phyloP scores from a whole-genome alignment of 1,140 invertebrate genomes.

The Antheraea mylitta region DNA sequence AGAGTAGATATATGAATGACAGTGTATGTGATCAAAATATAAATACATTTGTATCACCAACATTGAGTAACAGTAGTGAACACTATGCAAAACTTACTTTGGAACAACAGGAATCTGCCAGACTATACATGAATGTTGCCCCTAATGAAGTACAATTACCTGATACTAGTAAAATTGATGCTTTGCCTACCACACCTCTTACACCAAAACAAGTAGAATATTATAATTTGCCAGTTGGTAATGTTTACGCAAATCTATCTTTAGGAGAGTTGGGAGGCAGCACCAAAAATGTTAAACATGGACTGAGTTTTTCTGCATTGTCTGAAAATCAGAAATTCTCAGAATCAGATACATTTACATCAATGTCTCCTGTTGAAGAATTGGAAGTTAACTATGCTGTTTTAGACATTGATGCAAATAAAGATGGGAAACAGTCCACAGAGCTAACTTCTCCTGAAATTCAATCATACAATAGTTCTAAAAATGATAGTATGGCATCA shows the following conservation, averaged over 20 bases:
- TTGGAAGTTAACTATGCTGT: slow-evolving; percentile 88
- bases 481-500: slow-evolving; percentile 53
- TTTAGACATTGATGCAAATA: slow-evolving; percentile 83
- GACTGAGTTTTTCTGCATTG: slow-evolving; percentile 31
- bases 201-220: slow-evolving; percentile 69
- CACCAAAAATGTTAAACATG: slow-evolving; percentile 45
- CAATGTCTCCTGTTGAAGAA: slow-evolving; percentile 68
- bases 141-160: slow-evolving; percentile 49
- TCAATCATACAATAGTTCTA: slow-evolving; percentile 57
- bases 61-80: slow-evolving; percentile 67
- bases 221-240: slow-evolving; percentile 60
- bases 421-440: slow-evolving; percentile 39
- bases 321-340: slow-evolving; percentile 66
- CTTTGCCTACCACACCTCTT: slow-evolving; percentile 51
- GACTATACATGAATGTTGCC: slow-evolving; percentile 85
- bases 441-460: slow-evolving; percentile 51
- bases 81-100: slow-evolving; percentile 78
- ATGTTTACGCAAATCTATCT: slow-evolving; percentile 83
- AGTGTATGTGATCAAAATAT: slow-evolving; percentile 49
- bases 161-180: slow-evolving; percentile 49
- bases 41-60: slow-evolving; percentile 58
- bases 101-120: slow-evolving; percentile 62
- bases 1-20: slow-evolving; percentile 56
- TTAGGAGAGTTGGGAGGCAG: slow-evolving; percentile 79
- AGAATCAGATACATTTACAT: slow-evolving; percentile 70